A percentile compares a stretch with the other conserved stretches of the same genome.
Evolutionary conservation across 2,113 vertebrate species (phyloP).

Genomic region (Oenanthe melanoleuca): DNA sequence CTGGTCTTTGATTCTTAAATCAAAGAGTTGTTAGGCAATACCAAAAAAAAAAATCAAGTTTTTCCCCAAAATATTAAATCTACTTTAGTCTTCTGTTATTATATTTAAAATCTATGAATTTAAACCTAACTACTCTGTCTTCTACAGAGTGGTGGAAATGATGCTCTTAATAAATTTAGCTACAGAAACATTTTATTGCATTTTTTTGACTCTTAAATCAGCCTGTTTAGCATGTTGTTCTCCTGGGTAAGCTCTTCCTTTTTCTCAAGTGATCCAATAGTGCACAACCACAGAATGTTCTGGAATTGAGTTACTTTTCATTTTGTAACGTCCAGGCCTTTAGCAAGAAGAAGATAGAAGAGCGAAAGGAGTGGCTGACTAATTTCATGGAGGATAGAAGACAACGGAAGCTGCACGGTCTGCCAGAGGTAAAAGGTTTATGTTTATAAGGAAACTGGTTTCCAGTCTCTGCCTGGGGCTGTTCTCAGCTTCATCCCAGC

Average conservation of each 20-base stretch:
- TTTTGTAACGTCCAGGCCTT: constrained; percentile 85
- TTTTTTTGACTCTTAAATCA: not conserved
- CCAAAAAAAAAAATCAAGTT: not conserved
- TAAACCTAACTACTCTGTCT: not conserved
- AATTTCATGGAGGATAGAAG: constrained; percentile 93
- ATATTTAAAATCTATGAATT: not conserved
- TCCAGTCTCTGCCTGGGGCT: constrained; percentile 2
- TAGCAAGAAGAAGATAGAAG: constrained; percentile 95
- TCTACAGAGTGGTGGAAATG: not conserved
- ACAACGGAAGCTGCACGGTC: constrained; percentile 89
- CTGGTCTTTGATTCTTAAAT: not conserved
- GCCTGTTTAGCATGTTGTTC: not conserved
- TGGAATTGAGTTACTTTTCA: not conserved
- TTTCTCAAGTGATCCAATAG: not conserved
- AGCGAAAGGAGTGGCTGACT: constrained; percentile 97
- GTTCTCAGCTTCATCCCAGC: not conserved
- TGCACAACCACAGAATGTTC: not conserved
- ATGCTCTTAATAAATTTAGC: not conserved
- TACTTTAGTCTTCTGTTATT: not conserved
- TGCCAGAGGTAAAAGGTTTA: constrained; percentile 86
- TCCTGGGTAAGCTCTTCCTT: not conserved
- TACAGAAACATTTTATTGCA: not conserved
- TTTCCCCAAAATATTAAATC: not conserved
- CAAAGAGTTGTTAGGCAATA: not conserved
- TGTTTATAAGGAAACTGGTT: constrained; percentile 1